Base-by-base conservation (phyloP, 2,888 invertebrate species). In the Muscina levida region DNA sequence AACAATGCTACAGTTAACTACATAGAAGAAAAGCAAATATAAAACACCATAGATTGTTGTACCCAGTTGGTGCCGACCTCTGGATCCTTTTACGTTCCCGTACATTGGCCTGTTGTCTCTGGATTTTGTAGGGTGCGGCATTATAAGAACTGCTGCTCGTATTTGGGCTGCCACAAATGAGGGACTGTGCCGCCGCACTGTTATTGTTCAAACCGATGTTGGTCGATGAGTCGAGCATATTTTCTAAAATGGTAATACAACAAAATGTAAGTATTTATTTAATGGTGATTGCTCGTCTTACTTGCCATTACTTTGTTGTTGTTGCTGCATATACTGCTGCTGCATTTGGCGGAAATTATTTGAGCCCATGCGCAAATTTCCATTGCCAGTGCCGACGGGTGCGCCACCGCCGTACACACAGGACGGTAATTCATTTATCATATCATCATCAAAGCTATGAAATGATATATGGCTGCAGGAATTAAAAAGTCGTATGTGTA, bases 61-160 rank as follows among this genome's bases (percentile, higher is more conserved):
- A 95, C 95, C 95, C 94, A 93, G 94, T 95, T 93, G 95, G 94
- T 93, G 94, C 95, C 94, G 95, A 97, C 95, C 97, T 97, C 94
- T 98, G 95, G 98, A 99, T 98, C 90, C 98, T 95, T 92, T 98
- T 97, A 90, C 98, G 93, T 92, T 99, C 99, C 85, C 99, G 94
- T 84, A 98, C 97, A 91, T 98, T 98, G 78, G 98, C 97, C 1
- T 98, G 97, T 85, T 97, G 97, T 24, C 90, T 84, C 90, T 97
- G 97, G 83, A 97, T 95, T 87, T 97, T 93, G 91, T 97, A 97
- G 4, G 88, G 89, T n/a, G 79, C 82, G 51, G 84, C 82, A 73
- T 80, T 85, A 19, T 77, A 80, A n/a, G 78, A 68, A 51, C 22
- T 74, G 46, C 75, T 85, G 26, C 86, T 87, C 72, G 86, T 87